These are phyloP conservation scores for Astatotilapia flaviijosephi DNA, from an alignment of 2,113 vertebrate genomes.

Conservation along the genomic window DNA sequence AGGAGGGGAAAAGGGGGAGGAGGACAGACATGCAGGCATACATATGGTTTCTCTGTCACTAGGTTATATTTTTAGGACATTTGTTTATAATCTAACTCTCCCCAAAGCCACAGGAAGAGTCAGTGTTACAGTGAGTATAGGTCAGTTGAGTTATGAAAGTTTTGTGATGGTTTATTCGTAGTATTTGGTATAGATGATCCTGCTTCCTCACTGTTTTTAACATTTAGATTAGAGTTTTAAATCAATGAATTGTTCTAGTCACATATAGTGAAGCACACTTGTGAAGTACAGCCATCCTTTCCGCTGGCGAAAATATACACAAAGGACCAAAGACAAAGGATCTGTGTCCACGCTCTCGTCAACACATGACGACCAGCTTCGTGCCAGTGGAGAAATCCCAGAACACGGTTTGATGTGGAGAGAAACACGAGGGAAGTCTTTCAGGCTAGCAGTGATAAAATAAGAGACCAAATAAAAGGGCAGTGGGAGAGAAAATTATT, in stretches of 20 bases:
- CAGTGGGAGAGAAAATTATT: conserved; percentile 42
- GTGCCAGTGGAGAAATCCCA: neutral
- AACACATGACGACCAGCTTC: neutral
- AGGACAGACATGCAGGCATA: neutral
- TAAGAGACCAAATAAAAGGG: conserved; percentile 29
- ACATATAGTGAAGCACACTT: rapidly evolving
- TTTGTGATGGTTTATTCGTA: neutral
- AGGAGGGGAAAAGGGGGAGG: neutral
- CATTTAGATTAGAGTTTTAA: neutral
- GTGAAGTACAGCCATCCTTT: neutral
- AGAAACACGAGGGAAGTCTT: neutral
- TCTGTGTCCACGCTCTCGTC: neutral
- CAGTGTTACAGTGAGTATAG: neutral
- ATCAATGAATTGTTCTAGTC: neutral
- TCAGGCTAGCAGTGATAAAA: conserved; percentile 2
- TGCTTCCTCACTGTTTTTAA: neutral
- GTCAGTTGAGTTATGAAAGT: neutral
- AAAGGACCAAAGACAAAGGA: neutral
- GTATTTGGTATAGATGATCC: neutral
- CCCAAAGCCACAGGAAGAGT: neutral
- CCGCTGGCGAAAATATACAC: neutral
- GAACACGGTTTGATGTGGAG: neutral
- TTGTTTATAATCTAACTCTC: neutral
- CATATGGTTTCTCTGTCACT: neutral
- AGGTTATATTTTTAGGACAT: neutral